Conservation (phyloP, 2,113 vertebrate species). For the Excalfactoria chinensis region DNA sequence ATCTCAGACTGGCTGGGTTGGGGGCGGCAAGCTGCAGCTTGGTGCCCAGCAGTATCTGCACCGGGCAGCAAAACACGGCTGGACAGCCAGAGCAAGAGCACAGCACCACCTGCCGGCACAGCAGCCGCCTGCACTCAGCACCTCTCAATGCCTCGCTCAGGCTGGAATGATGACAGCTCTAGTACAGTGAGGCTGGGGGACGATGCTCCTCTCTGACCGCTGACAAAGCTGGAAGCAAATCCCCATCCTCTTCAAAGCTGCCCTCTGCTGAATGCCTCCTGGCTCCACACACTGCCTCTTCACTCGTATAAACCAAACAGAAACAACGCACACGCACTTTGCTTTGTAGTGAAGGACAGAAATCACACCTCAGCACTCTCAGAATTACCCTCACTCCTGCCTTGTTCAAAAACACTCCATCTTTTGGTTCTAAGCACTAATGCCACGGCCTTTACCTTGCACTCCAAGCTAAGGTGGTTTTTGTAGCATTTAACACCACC, state of each 20-base stretch:
- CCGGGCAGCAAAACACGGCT: background rate
- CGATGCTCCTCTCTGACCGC: background rate
- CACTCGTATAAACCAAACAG: background rate
- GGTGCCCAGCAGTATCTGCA: background rate
- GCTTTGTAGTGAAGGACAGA: background rate
- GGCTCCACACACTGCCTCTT: background rate
- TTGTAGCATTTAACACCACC: background rate
- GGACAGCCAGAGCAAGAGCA: background rate
- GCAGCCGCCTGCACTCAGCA: rapidly evolving
- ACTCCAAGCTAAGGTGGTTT: background rate
- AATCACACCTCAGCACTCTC: background rate
- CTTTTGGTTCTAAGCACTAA: background rate
- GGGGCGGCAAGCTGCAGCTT: background rate
- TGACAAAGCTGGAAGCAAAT: background rate
- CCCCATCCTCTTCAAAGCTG: background rate
- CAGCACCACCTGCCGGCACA: slow-evolving; percentile 63
- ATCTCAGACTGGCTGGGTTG: rapidly evolving
- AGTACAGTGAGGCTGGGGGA: background rate
- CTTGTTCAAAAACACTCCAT: background rate
- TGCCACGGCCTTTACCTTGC: background rate
- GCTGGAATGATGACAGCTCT: background rate
- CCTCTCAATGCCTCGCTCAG: rapidly evolving
- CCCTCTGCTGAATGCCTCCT: background rate
- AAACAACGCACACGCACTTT: rapidly evolving
- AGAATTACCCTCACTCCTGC: background rate